Conservation (phyloP, 1,140 invertebrate species). For the Magallana ariakensis region DNA sequence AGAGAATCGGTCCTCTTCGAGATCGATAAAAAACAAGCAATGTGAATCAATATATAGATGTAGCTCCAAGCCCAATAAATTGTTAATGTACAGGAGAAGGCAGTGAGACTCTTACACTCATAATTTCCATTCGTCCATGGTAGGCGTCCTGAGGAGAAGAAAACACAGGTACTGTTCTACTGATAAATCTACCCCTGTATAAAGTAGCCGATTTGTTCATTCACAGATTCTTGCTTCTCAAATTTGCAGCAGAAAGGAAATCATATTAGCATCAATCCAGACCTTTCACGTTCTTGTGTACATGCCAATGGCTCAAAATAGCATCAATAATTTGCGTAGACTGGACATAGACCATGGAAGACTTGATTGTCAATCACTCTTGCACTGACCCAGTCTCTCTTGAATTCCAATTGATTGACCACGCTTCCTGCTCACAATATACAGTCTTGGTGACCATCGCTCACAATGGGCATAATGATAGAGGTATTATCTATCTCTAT, state of each 20-base stretch:
- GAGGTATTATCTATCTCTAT: neutral
- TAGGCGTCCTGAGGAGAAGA: neutral
- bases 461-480: neutral
- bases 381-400: neutral
- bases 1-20: neutral
- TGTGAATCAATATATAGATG: slow-evolving; percentile 35
- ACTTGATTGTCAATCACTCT: neutral
- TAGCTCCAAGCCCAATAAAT: slow-evolving; percentile 27
- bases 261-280: no score
- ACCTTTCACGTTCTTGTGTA: no score
- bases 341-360: neutral
- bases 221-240: no score
- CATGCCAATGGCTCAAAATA: no score
- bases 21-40: slow-evolving; percentile 35
- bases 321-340: neutral
- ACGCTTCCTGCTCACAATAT: neutral
- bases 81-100: slow-evolving; percentile 20
- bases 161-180: neutral
- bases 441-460: neutral
- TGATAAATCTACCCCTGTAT: no score
- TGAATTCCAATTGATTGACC: slow-evolving; percentile 16
- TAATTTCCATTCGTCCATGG: neutral
- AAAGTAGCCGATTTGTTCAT: no score
- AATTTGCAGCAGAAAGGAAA: no score
- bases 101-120: neutral